A percentile compares a stretch with the other conserved stretches of the same genome.
phyloP scores from a whole-genome alignment of 2,113 vertebrate species.

The Archocentrus centrarchus region DNA sequence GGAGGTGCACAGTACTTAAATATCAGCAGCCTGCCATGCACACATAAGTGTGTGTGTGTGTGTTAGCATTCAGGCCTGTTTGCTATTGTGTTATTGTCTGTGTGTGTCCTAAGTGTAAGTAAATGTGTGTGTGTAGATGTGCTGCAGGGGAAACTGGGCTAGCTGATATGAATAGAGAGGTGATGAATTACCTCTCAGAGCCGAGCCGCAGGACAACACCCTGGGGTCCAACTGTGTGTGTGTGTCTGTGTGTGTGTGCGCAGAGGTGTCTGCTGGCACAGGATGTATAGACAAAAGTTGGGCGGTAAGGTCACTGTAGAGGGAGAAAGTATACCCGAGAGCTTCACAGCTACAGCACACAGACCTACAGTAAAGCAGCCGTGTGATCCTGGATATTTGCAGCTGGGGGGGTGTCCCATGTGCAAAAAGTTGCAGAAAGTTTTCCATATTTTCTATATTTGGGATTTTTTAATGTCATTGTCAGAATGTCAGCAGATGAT shows the following conservation, averaged over 20 bases:
- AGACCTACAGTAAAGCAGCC: background rate
- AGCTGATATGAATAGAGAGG: slow-evolving; percentile 69
- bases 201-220: slow-evolving; percentile 55
- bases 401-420: background rate
- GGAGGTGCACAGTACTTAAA: slow-evolving; percentile 60
- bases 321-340: background rate
- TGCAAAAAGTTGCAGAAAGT: background rate
- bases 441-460: too few relatives aligned
- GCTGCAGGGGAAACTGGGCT: slow-evolving; percentile 60
- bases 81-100: background rate
- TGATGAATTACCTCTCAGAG: slow-evolving; percentile 71
- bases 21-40: slow-evolving; percentile 43
- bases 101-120: slow-evolving; percentile 22
- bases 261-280: background rate
- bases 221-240: slow-evolving; percentile 33
- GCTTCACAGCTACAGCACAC: background rate
- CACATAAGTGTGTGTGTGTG: slow-evolving; percentile 22
- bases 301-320: background rate
- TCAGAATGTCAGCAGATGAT: too few relatives aligned
- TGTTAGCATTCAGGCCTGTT: background rate
- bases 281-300: background rate
- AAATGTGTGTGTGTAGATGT: background rate
- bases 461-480: too few relatives aligned
- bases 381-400: background rate
- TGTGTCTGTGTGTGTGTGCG: slow-evolving; percentile 9